Conservation (phyloP, 1,140 invertebrate genomes). For the Heliothis virescens region DNA sequence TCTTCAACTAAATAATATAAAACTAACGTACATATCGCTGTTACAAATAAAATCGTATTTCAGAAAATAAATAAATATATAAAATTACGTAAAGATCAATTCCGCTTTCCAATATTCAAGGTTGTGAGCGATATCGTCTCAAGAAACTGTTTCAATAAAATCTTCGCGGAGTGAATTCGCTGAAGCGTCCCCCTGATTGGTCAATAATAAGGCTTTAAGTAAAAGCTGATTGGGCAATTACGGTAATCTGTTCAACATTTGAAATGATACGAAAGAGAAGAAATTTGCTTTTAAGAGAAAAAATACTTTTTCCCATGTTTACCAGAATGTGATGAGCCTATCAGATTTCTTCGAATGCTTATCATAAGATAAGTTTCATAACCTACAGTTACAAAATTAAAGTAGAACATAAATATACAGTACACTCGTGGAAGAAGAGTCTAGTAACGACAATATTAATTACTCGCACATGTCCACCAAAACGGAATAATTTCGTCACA, state of each 20-base stretch:
- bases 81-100: not conserved
- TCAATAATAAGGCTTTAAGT: constrained; percentile 17
- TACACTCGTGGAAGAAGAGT: constrained; percentile 6
- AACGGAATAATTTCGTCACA: constrained; percentile 19
- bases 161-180: not conserved
- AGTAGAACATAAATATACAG: constrained; percentile 13
- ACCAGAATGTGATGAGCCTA: too few species aligned
- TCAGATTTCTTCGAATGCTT: too few species aligned
- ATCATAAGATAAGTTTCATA: not conserved
- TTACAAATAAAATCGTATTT: not conserved
- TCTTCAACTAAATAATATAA: not conserved
- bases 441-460: not conserved
- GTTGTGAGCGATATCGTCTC: not conserved
- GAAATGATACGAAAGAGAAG: not conserved
- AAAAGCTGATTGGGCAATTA: constrained; percentile 31
- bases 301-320: not conserved
- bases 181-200: not conserved
- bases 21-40: not conserved
- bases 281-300: not conserved
- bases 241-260: not conserved
- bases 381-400: constrained; percentile 8
- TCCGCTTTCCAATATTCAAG: not conserved
- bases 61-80: not conserved
- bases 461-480: constrained; percentile 5
- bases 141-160: constrained; percentile 20